phyloP scores from a whole-genome alignment of 2,113 vertebrate species.

The Actenoides lindsayi region DNA sequence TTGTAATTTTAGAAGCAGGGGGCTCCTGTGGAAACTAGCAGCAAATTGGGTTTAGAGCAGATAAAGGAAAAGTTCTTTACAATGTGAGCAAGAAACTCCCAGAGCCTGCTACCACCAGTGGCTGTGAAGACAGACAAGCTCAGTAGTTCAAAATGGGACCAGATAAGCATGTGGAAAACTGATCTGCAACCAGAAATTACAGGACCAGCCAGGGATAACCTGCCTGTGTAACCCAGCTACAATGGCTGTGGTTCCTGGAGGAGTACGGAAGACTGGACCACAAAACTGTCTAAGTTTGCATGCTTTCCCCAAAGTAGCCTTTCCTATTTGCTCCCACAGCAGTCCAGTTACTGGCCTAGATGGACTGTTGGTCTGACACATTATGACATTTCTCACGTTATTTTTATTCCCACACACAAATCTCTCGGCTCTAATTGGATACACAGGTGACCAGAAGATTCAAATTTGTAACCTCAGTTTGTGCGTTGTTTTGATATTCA shows the following conservation, averaged over 20 bases:
- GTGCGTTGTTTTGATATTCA: background rate
- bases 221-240: background rate
- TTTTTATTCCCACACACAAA: background rate
- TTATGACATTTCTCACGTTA: background rate
- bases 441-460: background rate
- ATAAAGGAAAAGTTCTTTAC: background rate
- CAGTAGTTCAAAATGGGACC: background rate
- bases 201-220: background rate
- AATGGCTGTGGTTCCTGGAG: background rate
- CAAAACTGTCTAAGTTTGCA: background rate
- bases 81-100: background rate
- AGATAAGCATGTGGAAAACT: background rate
- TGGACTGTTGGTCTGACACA: background rate
- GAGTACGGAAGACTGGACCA: background rate
- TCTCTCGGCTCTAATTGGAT: background rate
- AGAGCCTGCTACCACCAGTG: background rate
- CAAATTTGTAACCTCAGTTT: background rate
- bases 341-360: background rate
- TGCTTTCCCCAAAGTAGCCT: background rate
- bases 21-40: background rate
- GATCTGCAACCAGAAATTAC: background rate
- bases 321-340: background rate
- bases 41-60: background rate
- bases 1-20: background rate
- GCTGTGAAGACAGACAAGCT: background rate